phyloP scores from a whole-genome alignment of 2,113 vertebrate species.

The Ascaphus truei region DNA sequence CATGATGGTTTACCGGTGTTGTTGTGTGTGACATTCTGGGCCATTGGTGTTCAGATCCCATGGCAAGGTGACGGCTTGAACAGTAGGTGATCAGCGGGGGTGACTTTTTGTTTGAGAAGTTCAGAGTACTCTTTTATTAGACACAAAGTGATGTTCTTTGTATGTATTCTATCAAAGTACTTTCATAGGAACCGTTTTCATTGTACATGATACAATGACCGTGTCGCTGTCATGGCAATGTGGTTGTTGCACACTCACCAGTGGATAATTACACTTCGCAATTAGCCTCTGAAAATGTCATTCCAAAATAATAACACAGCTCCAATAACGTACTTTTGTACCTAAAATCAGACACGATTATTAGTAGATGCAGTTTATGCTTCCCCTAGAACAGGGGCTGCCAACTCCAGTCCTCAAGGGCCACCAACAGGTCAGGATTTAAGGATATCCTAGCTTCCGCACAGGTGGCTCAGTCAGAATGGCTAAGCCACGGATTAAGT shows the following conservation, averaged over 20 bases:
- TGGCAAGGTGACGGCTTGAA: no score
- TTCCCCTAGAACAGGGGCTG: background rate
- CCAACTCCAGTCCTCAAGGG: no score
- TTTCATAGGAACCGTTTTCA: background rate
- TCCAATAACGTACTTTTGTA: constrained; percentile 9
- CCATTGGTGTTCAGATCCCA: no score
- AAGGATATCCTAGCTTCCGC: no score
- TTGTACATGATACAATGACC: background rate
- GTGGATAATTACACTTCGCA: background rate
- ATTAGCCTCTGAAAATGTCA: constrained; percentile 7
- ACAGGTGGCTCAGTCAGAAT: no score
- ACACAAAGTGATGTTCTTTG: background rate
- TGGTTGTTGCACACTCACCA: background rate
- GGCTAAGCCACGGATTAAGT: no score
- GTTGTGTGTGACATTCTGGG: no score
- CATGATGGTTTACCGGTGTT: no score
- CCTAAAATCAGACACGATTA: constrained; percentile 2
- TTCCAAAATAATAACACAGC: constrained; percentile 9
- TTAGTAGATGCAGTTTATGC: background rate
- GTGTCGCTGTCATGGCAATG: background rate
- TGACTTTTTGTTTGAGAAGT: background rate
- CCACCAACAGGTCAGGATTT: no score
- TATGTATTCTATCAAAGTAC: background rate
- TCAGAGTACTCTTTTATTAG: background rate
- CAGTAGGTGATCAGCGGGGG: no score